Base-by-base conservation (phyloP, 2,113 vertebrate genomes). In the Rhinoptilus africanus region DNA sequence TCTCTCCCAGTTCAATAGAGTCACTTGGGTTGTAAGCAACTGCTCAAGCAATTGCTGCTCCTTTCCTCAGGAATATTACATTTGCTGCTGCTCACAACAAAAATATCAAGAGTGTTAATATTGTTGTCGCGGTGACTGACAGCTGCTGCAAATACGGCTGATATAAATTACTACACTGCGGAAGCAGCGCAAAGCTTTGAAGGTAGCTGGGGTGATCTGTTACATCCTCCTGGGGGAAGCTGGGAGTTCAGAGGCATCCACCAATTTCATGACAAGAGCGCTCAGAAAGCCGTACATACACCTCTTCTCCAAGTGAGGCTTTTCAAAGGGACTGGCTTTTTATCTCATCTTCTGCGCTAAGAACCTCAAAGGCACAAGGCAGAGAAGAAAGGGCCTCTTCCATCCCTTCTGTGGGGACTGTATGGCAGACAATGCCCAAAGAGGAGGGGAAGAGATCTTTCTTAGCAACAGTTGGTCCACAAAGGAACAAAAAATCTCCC, bases 51-150 rank as follows among this genome's bases (percentile, higher is more conserved):
- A 93, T 84, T 48, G 89, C 91, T 83, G 80, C 59, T n/a, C 22
- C 86, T 85, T 81, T 85, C 92, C 73, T 62, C 51, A n/a, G 54
- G 93, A 81, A 95, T 57, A 88, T 91, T 62, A 39, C 66, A 74
- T 51, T 76, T 76, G 57, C 86, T 79, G 68, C 30, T 64, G 79
- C 95, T 93, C 80, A 77, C 87, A 94, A 92, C 91, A 93, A 85
- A 93, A 74, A 76, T 76, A 86, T 66, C 81, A 57, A 6, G 35
- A 80, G 86, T 39, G 90, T 83, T 96, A 95, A 94, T 96, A 80
- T 73, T 95, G 94, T 75, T 94, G 96, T 89, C n/a, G 60, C 48
- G 48, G 90, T 97, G 97, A 97, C 90, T 97, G 97, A 84, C 95
- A 91, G 96, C 96, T 92, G 93, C 97, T 94, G 93, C 94, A 92